Evolutionary conservation across 2,113 vertebrate species (phyloP).

Genomic region (Lepisosteus oculatus): DNA sequence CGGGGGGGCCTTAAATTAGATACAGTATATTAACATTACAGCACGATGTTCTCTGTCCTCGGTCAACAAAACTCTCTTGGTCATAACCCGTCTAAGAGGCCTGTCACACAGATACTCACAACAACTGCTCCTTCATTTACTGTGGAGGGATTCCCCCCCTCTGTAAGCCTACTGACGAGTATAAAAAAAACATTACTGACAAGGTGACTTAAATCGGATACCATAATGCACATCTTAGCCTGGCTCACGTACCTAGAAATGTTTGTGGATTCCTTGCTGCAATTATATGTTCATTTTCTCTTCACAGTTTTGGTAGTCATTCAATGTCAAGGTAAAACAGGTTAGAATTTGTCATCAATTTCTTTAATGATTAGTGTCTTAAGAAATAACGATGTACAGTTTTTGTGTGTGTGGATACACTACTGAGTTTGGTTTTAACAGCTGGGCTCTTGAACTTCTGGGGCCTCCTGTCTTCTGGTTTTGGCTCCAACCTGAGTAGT

Average conservation of each 20-base stretch:
- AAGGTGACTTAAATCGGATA: slow-evolving; percentile 13
- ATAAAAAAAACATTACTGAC: background rate
- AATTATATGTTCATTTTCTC: background rate
- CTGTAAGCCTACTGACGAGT: no score
- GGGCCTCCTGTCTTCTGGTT: no score
- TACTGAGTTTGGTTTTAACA: background rate
- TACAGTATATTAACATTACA: background rate
- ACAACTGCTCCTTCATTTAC: background rate
- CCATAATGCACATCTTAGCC: background rate
- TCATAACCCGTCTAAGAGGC: background rate
- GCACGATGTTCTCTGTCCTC: background rate
- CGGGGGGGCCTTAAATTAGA: no score
- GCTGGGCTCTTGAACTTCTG: no score
- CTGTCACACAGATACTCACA: background rate
- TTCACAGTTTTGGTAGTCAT: no score
- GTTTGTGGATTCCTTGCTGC: background rate
- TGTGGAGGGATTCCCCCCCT: no score
- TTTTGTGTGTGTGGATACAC: no score
- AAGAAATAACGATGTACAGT: no score
- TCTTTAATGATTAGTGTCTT: no score
- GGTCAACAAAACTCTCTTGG: background rate
- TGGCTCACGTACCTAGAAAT: slow-evolving; percentile 9
- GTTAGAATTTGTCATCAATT: no score
- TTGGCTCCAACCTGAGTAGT: no score
- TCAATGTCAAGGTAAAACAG: no score